Conservation (phyloP, 2,888 invertebrate genomes). For the Cantharis flavilabris region DNA sequence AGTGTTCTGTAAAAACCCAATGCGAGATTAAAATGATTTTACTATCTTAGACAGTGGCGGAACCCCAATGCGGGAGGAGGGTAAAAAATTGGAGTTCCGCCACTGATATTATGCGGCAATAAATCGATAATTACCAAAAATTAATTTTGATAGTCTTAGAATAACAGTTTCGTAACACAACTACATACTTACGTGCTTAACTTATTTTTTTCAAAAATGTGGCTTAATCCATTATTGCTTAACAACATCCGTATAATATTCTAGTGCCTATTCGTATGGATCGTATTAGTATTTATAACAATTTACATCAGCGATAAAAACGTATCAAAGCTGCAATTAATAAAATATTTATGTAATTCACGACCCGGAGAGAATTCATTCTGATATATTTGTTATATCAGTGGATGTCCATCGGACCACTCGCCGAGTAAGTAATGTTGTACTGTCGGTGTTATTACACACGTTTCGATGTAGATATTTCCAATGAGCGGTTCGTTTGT, state of each 20-base stretch:
- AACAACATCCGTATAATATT: not conserved
- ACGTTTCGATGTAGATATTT: constrained; percentile 33
- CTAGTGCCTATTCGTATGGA: not conserved
- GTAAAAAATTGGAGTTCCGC: too few species aligned
- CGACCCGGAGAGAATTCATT: constrained; percentile 20
- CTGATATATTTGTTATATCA: constrained; percentile 36
- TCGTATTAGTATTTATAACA: not conserved
- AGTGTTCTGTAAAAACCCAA: too few species aligned
- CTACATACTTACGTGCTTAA: too few species aligned
- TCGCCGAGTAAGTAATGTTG: constrained; percentile 34
- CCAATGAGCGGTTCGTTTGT: constrained; percentile 19
- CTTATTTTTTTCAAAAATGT: too few species aligned
- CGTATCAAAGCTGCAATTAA: constrained; percentile 3
- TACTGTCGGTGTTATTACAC: constrained; percentile 35
- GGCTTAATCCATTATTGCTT: too few species aligned
- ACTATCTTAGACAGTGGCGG: too few species aligned
- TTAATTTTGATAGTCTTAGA: too few species aligned
- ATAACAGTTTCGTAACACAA: too few species aligned
- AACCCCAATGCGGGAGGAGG: too few species aligned
- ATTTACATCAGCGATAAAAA: not conserved
- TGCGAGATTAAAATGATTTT: too few species aligned
- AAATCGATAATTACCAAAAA: too few species aligned
- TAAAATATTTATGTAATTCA: constrained; percentile 24
- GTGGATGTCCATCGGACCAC: constrained; percentile 36
- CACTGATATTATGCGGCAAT: too few species aligned